Conservation (phyloP, 2,888 invertebrate species). For the Chrysotoxum bicinctum region DNA sequence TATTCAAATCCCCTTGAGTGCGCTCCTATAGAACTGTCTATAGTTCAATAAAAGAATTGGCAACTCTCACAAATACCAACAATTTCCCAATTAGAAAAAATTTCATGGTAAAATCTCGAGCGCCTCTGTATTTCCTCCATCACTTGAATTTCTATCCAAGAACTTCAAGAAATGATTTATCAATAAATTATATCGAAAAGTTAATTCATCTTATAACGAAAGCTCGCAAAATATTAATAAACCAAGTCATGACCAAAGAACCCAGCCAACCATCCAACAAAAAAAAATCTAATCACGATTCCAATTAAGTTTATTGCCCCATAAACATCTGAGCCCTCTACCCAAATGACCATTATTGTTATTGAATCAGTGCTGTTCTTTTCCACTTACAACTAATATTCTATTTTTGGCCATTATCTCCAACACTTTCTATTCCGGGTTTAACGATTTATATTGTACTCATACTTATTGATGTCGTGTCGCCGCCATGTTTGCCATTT, state of each 20-base stretch:
- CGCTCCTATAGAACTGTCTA: too few species aligned
- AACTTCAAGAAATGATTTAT: background rate
- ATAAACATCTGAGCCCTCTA: conserved; percentile 33
- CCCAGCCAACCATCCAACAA: background rate
- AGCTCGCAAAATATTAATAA: background rate
- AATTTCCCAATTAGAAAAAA: too few species aligned
- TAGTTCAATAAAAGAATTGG: too few species aligned
- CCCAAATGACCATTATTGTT: conserved; percentile 30
- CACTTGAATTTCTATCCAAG: background rate
- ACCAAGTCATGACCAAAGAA: background rate
- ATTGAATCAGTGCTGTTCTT: conserved; percentile 29
- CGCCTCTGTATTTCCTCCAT: too few species aligned
- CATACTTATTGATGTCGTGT: background rate
- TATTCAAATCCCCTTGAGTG: too few species aligned
- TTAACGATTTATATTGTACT: conserved; percentile 8
- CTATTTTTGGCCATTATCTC: conserved; percentile 33
- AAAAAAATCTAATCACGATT: conserved; percentile 16
- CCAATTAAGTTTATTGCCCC: conserved; percentile 39
- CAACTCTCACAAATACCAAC: too few species aligned
- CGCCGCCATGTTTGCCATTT: background rate
- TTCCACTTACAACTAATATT: conserved; percentile 23
- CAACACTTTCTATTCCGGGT: conserved; percentile 14
- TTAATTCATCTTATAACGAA: background rate
- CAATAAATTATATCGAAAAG: background rate
- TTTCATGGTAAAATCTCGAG: too few species aligned